Evolutionary conservation across 2,888 invertebrate species (phyloP), one percentile per base, ranked within the genome.

Genomic region (Plagodis pulveraria): DNA sequence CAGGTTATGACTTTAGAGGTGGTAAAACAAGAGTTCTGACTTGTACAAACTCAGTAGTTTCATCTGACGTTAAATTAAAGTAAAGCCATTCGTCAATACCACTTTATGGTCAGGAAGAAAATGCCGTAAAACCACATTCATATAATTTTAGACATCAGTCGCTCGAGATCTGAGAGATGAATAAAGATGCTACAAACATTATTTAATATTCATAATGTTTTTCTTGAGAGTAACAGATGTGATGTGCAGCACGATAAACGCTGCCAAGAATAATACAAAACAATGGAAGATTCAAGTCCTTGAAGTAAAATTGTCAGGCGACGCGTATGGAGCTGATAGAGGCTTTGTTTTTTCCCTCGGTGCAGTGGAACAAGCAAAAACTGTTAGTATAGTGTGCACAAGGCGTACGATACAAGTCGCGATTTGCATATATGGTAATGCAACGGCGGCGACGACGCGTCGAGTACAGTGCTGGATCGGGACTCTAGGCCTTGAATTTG

Each of bases 381-480:
- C 85, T 84, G 82, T 84, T 83, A 81, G 79, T 72, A 75, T 75
- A 73, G 72, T 71, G 77, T 73, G 73, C 74, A 75, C 72, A 67
- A 70, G 71, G 74, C 77, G 78, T 79, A 80, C 79, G 78, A 80
- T 80, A 77, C 78, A 75, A 71, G 73, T 71, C 67, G 71, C 65
- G 64, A 87, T 87, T 88, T 84, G 81, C 87, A 88, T 87, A 88
- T 87, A 87, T 87, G 87, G 76, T 84, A 86, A 87, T 87, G 78
- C 71, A 76, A 71, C 71, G 76, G 75, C 73, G 77, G 73, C 72
- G 74, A 72, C 78, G 78, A 70, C 70, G 71, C 70, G 76, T 72
- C 60, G 46, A 34, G n/a, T 10, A 10, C 60, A 60, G 60, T 32
- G 45, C 35, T 33, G 52, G 11, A 61, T 42, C 49, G 8, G 52